Evolutionary conservation across 2,113 vertebrate species (phyloP).

Genomic region (Siniperca chuatsi): DNA sequence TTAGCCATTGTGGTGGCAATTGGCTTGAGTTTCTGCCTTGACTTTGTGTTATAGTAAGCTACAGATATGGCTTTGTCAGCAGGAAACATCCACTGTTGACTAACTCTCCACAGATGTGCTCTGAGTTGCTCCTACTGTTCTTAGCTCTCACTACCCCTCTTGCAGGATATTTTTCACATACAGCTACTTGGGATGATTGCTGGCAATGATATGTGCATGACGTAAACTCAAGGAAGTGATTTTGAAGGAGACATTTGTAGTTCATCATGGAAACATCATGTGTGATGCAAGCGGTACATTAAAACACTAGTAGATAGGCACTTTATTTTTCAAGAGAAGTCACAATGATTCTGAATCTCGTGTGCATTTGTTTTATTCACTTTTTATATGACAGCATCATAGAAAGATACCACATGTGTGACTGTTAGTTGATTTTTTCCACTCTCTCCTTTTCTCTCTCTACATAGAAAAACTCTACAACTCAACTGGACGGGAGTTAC

Average conservation of each 20-base stretch:
- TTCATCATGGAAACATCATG: constrained; percentile 4
- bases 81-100: constrained; percentile 67
- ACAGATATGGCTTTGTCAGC: constrained; percentile 71
- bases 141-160: constrained; percentile 37
- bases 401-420: constrained; percentile 34
- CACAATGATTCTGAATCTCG: constrained; percentile 13
- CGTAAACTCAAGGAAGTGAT: constrained; percentile 28
- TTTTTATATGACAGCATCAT: constrained; percentile 22
- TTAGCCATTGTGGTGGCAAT: constrained; percentile 51
- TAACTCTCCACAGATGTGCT: constrained; percentile 76
- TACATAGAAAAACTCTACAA: constrained; percentile 95
- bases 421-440: constrained; percentile 42
- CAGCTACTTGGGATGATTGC: constrained; percentile 50
- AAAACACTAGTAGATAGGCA: not conserved
- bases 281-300: constrained; percentile 8
- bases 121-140: constrained; percentile 57
- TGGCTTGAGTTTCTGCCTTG: constrained; percentile 43
- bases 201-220: constrained; percentile 32
- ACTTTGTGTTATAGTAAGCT: constrained; percentile 61
- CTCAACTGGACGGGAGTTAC: constrained; percentile 93
- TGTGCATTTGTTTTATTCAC: constrained; percentile 4
- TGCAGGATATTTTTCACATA: constrained; percentile 56
- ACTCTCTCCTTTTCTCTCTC: constrained; percentile 42
- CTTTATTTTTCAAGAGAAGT: constrained; percentile 12
- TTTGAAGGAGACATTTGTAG: constrained; percentile 20